Evolutionary conservation across 2,797 vertebrate genomes (phyloP), one percentile per base, ranked within the genome.

Genomic region (Danionella dracula): DNA sequence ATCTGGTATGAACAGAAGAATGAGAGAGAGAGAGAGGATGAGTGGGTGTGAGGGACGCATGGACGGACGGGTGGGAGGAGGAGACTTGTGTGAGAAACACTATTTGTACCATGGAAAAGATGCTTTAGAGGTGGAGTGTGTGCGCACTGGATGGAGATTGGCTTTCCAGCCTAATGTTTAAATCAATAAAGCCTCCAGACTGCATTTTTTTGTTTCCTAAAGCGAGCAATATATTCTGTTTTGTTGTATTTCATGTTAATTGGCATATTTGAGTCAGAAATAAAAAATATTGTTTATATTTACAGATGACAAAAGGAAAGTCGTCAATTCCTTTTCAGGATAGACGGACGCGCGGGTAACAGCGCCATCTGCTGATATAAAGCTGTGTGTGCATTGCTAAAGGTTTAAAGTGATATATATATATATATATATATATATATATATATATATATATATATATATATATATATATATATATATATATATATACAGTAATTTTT

Each of bases 21-120:
- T 54, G n/a, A 32, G 16, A 27, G 11, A 63, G 59, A 70, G 51
- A 51, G 58, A 44, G 65, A 49, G 55, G 41, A 54, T 45, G 55
- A 49, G 64, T 45, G 42, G 51, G 65, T 37, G 72, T 48, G n/a
- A 27, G 21, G 9, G 9, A 11, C n/a, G n/a, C n/a, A 64, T 53
- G 64, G 20, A 48, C 4, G 13, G 16, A 56, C 35, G 13, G 16
- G 66, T 34, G 41, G 32, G 58, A 55, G 58, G 49, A 61, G 49
- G 41, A 17, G 38, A 8, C 19, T 42, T 46, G 23, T 27, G 54
- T 40, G 69, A 32, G 8, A 21, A 57, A 49, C 38, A 46, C 13
- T 31, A 48, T 46, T 57, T 48, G 38, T 8, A 11, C 13, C 32
- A 31, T 11, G 46, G 44, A 15, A 29, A 66, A 41, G n/a, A 40